Conservation (phyloP, 1,140 invertebrate genomes). For the Glomeris maerens region DNA sequence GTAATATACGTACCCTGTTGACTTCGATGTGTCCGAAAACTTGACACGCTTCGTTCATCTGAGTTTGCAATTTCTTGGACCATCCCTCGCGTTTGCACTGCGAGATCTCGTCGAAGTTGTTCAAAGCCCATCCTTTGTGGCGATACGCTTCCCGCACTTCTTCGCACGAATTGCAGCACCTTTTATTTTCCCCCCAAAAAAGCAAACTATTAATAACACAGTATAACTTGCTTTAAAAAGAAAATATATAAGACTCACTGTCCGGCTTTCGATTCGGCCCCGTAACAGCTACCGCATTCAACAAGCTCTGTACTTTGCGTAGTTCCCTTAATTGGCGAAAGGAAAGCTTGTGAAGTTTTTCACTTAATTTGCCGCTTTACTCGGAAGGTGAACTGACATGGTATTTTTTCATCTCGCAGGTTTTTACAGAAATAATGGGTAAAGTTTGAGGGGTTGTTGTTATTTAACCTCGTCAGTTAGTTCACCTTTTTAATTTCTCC, state of each 20-base stretch:
- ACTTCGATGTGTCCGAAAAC: conserved; percentile 88
- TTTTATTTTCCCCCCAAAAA: conserved; percentile 37
- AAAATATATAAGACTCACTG: conserved; percentile 38
- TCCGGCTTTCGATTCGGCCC: conserved; percentile 54
- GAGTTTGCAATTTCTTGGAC: conserved; percentile 43
- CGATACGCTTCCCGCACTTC: conserved; percentile 87
- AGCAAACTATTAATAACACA: neutral
- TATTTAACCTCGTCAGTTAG: too few relatives aligned
- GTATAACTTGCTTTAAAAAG: neutral
- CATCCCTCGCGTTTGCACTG: conserved; percentile 79
- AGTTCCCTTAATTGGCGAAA: too few relatives aligned
- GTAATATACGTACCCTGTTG: conserved; percentile 53
- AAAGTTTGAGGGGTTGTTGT: too few relatives aligned
- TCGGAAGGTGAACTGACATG: too few relatives aligned
- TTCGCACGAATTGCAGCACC: conserved; percentile 94
- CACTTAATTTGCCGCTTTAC: too few relatives aligned
- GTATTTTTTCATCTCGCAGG: too few relatives aligned
- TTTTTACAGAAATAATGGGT: too few relatives aligned
- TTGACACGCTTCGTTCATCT: conserved; percentile 47
- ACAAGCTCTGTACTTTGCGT: too few relatives aligned
- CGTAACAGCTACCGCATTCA: conserved; percentile 61
- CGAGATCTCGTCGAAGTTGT: conserved; percentile 56
- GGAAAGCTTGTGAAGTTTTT: too few relatives aligned
- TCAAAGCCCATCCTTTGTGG: conserved; percentile 70
- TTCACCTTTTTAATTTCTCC: too few relatives aligned